Conservation (phyloP, 2,113 vertebrate species). For the Petroica traversi region DNA sequence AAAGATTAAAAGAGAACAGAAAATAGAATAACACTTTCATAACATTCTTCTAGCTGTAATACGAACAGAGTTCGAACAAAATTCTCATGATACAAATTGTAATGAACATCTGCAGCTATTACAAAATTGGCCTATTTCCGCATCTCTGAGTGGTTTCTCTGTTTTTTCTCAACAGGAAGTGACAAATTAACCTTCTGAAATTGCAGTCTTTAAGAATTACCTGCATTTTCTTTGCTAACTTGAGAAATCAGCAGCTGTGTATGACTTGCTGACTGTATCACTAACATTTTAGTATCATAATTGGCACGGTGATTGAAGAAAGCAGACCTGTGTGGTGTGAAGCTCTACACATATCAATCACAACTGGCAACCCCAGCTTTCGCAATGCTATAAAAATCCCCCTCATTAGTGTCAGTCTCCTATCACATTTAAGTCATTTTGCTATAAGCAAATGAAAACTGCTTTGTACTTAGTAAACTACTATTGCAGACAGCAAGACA, state of each 20-base stretch:
- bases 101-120: constrained; percentile 26
- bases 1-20: constrained; percentile 8
- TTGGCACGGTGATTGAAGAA: constrained; percentile 48
- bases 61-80: not conserved
- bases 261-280: not conserved
- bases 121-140: constrained; percentile 13
- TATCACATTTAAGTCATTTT: not conserved
- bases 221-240: constrained; percentile 11
- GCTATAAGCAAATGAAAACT: not conserved
- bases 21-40: not conserved
- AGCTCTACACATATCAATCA: not conserved
- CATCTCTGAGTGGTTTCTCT: not conserved
- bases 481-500: not conserved
- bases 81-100: not conserved
- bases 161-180: not conserved
- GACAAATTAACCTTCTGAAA: constrained; percentile 13
- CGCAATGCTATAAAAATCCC: not conserved
- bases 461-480: not conserved
- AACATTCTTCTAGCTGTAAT: not conserved
- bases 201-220: not conserved
- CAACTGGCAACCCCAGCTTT: constrained; percentile 20
- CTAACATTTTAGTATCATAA: constrained; percentile 59
- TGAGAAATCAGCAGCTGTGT: constrained; percentile 2
- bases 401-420: not conserved
- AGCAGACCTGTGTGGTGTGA: constrained; percentile 17